Evolutionary conservation across 2,113 vertebrate species (phyloP), one percentile per base, ranked within the genome.

Genomic region (Eretmochelys imbricata): DNA sequence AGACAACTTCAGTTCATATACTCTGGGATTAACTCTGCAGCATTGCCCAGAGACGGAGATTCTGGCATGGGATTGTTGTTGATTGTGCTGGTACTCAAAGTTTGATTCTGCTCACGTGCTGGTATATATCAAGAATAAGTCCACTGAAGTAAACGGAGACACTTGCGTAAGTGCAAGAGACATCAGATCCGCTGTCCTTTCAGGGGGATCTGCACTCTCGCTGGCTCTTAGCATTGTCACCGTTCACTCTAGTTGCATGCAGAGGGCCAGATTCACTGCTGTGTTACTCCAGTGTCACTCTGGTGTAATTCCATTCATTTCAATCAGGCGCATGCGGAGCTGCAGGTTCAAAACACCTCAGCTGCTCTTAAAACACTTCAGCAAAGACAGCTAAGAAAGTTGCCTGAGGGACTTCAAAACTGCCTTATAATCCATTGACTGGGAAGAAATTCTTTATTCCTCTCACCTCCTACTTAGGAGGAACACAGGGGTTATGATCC

Each of bases 71-170:
- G 35, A 10, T 19, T 38, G 6, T 48, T 25, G 38, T 46, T 78
- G 75, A 42, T 46, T 42, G 31, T n/a, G 16, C 24, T 22, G 8
- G 42, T 11, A 10, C 75, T 46, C 22, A 27, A 48, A 78, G 42
- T 14, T 0, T 1, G 17, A 16, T 1, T 38, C 0, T 0, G 27
- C 76, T 76, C 38, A 0, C 0, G 0, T 85, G 35, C 11, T 22
- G 29, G 55, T 0, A 1, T 55, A 51, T 84, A 16, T 1, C 3
- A 10, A 62, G 55, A 93, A 16, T 1, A 55, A 6, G 25, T 50
- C 10, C 7, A 1, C 25, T 50, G 46, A 12, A 10, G 38, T 10
- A 27, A 83, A 87, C 42, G 13, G 42, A 24, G 24, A 10, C 24
- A 24, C 72, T 46, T 76, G 72, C 10, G 5, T 19, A 22, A 38